Conservation (phyloP, 2,888 invertebrate species). For the Shargacucullia verbasci region DNA sequence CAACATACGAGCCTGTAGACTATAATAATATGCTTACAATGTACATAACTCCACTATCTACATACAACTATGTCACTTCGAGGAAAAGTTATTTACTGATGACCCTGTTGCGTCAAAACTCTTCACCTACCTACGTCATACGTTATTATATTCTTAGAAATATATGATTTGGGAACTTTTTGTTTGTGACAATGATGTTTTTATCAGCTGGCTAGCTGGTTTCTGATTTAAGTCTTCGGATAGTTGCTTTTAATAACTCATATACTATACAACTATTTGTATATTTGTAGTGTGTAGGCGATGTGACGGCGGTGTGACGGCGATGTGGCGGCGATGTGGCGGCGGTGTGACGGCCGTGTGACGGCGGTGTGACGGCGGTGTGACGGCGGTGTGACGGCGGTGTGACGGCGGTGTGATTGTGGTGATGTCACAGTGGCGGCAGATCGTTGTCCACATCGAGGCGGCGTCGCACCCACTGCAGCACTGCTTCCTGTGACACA, state of each 20-base stretch:
- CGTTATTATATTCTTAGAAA: neutral
- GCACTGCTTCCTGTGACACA: conserved; percentile 72
- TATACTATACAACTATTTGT: too few species aligned
- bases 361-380: neutral
- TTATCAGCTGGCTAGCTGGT: too few species aligned
- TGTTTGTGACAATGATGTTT: too few species aligned
- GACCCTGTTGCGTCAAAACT: conserved; percentile 1
- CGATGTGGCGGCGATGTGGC: neutral
- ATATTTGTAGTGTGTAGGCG: too few species aligned
- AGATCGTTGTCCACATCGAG: conserved; percentile 80
- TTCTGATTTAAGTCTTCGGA: too few species aligned
- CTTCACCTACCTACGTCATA: too few species aligned
- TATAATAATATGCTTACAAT: neutral
- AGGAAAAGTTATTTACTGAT: neutral
- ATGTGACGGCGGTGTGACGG: conserved; percentile 6
- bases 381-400: conserved; percentile 7
- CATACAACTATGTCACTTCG: neutral
- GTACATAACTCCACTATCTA: neutral
- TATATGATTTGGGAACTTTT: too few species aligned
- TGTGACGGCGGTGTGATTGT: conserved; percentile 5
- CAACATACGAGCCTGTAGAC: conserved; percentile 8
- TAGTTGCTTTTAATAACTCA: too few species aligned
- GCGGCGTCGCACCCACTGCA: conserved; percentile 82
- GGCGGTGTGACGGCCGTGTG: conserved; percentile 4
- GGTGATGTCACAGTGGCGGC: conserved; percentile 60